A percentile compares a stretch with the other conserved stretches of the same genome.
Evolutionary conservation across 2,888 invertebrate genomes (phyloP).

Genomic region (Diabrotica balteata): DNA sequence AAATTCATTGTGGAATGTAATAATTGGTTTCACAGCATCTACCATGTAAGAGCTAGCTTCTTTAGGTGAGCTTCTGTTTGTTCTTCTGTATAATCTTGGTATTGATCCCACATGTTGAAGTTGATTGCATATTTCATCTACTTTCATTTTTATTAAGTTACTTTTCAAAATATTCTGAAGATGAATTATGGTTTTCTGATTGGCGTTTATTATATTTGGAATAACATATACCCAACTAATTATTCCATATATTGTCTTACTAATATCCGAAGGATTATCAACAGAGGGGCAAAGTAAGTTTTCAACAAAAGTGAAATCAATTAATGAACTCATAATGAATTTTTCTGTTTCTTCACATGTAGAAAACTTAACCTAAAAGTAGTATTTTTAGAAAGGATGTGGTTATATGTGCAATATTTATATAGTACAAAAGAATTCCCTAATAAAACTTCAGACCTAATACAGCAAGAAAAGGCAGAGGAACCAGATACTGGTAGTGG

Average conservation of each 20-base stretch:
- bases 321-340: conserved; percentile 50
- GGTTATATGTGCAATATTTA: too few relatives aligned
- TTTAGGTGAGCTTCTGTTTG: conserved; percentile 85
- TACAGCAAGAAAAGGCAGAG: too few relatives aligned
- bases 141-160: conserved; percentile 48
- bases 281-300: conserved; percentile 39
- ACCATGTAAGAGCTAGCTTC: conserved; percentile 78
- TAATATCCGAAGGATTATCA: conserved; percentile 34
- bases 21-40: conserved; percentile 61
- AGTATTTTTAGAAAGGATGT: too few relatives aligned
- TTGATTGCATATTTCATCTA: conserved; percentile 64
- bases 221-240: conserved; percentile 47
- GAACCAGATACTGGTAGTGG: too few relatives aligned
- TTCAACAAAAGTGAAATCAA: conserved; percentile 48
- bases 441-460: too few relatives aligned
- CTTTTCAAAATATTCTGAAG: conserved; percentile 44
- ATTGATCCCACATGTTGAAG: conserved; percentile 89
- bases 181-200: conserved; percentile 41
- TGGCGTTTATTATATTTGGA: conserved; percentile 45
- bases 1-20: conserved; percentile 66
- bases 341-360: conserved; percentile 41
- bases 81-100: conserved; percentile 90
- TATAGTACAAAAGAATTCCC: too few relatives aligned
- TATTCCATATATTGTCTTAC: conserved; percentile 48
- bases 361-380: conserved; percentile 31